Conservation (phyloP, 2,797 vertebrate genomes). For the Glyptemys insculpta region DNA sequence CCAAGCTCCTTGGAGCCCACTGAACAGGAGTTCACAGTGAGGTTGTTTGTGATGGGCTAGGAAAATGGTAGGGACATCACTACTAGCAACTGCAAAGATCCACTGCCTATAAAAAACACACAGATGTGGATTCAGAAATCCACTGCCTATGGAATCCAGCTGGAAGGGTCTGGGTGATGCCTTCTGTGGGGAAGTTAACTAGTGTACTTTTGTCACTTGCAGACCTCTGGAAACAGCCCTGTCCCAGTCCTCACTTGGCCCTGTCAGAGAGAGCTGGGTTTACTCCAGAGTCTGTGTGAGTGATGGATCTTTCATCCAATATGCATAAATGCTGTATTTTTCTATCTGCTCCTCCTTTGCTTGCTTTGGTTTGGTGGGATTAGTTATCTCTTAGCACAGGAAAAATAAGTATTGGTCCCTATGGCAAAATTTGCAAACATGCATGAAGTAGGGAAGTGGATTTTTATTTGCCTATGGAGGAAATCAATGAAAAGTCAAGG, state of each 20-base stretch:
- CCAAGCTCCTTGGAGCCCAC: not conserved
- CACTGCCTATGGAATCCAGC: not conserved
- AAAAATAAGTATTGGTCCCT: not conserved
- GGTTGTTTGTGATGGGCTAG: not conserved
- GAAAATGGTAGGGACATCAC: not conserved
- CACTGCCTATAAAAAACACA: not conserved
- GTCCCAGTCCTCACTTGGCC: rapidly evolving
- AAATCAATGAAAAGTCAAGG: not conserved
- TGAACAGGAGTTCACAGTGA: not conserved
- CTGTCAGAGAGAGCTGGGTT: not conserved
- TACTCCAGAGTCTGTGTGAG: not conserved
- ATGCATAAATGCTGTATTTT: not conserved
- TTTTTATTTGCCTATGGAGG: not conserved
- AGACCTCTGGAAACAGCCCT: not conserved
- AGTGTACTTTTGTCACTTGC: not conserved
- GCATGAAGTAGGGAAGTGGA: not conserved
- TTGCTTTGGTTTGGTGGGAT: not conserved
- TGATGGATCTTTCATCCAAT: not conserved
- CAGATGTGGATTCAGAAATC: not conserved
- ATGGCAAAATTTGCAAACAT: not conserved
- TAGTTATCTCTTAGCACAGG: not conserved
- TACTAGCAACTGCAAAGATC: not conserved
- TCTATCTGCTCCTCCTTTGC: not conserved
- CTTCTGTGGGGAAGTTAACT: not conserved
- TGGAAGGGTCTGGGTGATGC: not conserved